Conservation (phyloP, 2,797 vertebrate species). For the Chanos chanos region DNA sequence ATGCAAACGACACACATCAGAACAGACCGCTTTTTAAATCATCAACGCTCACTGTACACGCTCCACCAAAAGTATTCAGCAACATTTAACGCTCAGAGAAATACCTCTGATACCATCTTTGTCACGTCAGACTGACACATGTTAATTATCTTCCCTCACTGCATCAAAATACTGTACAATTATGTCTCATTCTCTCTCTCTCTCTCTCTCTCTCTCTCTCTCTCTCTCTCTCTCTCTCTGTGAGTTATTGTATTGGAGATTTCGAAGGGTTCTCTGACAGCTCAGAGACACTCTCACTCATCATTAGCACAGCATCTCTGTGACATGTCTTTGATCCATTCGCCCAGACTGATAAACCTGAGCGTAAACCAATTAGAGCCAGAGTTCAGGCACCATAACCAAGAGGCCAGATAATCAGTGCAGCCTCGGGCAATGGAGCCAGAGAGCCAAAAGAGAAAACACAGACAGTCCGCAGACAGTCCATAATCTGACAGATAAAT, state of each 20-base stretch:
- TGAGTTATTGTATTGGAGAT: no score
- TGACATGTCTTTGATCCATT: slow-evolving; percentile 38
- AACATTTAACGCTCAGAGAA: no score
- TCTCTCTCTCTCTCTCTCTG: slow-evolving; percentile 55
- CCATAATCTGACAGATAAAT: slow-evolving; percentile 44
- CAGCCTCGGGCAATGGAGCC: slow-evolving; percentile 59
- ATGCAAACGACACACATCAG: no score
- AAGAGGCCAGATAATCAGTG: slow-evolving; percentile 69
- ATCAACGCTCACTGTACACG: no score
- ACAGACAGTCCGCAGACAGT: slow-evolving; percentile 44
- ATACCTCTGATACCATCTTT: no score
- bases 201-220: slow-evolving; percentile 52
- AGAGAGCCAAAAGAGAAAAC: slow-evolving; percentile 49
- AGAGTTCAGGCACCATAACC: slow-evolving; percentile 54
- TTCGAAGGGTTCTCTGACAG: slow-evolving; percentile 61
- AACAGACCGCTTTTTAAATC: no score
- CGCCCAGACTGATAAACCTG: slow-evolving; percentile 55
- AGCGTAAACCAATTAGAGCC: slow-evolving; percentile 70
- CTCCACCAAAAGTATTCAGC: no score
- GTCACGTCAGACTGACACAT: no score
- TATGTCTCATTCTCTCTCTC: no score
- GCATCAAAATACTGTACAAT: no score
- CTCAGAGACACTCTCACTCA: no score
- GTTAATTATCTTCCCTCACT: no score
- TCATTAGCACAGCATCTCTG: slow-evolving; percentile 27